Conservation (phyloP, 2,888 invertebrate genomes). For the Leptura quadrifasciata region DNA sequence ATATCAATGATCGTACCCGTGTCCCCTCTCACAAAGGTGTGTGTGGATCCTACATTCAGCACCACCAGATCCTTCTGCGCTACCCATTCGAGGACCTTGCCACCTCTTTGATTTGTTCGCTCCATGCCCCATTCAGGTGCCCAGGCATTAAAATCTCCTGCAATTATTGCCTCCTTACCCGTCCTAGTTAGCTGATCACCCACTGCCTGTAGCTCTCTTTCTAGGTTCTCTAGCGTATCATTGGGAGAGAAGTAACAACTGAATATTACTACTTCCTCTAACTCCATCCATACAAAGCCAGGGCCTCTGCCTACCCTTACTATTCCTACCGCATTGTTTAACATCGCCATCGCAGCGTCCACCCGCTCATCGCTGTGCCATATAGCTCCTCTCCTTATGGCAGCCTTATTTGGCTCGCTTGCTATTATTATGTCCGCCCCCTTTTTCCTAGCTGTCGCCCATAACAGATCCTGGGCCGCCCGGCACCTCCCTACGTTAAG, state of each 20-base stretch:
- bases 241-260: too few relatives aligned
- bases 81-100: slow-evolving; percentile 36
- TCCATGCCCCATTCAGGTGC: slow-evolving; percentile 37
- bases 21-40: slow-evolving; percentile 27
- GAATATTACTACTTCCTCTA: neutral
- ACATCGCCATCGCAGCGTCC: neutral
- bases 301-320: neutral
- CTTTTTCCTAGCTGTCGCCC: too few relatives aligned
- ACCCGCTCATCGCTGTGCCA: neutral
- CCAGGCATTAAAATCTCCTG: slow-evolving; percentile 43
- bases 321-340: neutral
- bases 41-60: slow-evolving; percentile 7
- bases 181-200: neutral
- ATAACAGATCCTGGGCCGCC: too few relatives aligned
- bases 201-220: neutral
- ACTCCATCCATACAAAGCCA: neutral
- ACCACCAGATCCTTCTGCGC: slow-evolving; percentile 23
- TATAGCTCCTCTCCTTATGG: too few relatives aligned
- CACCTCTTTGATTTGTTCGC: slow-evolving; percentile 25
- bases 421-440: too few relatives aligned
- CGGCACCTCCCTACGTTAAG: too few relatives aligned
- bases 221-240: neutral
- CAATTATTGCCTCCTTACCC: neutral
- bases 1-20: slow-evolving; percentile 36
- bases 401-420: too few relatives aligned